Conservation (phyloP, 2,113 vertebrate species). For the Neodontobutis hainanensis region DNA sequence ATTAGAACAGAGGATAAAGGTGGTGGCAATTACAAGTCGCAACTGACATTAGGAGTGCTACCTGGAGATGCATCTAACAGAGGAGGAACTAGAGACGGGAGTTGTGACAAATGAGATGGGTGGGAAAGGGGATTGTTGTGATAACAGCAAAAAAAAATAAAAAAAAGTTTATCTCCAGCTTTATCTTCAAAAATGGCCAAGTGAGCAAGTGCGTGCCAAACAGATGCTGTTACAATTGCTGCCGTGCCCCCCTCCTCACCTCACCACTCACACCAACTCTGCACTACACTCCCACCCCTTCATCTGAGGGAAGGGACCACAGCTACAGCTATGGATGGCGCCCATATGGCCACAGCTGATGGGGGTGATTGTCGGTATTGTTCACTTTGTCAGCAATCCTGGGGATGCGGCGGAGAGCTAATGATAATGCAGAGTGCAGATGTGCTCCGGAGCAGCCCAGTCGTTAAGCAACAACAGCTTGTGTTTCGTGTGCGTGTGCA, state of each 20-base stretch:
- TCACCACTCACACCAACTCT: background rate
- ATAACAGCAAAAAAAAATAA: slow-evolving; percentile 56
- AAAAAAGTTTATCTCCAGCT: slow-evolving; percentile 42
- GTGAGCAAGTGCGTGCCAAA: slow-evolving; percentile 72
- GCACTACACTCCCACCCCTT: slow-evolving; percentile 24
- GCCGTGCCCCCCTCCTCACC: slow-evolving; percentile 15
- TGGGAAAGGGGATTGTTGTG: slow-evolving; percentile 33
- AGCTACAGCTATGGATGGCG: slow-evolving; percentile 74
- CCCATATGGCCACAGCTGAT: slow-evolving; percentile 83
- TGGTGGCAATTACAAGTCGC: slow-evolving; percentile 76
- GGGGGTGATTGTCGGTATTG: slow-evolving; percentile 83
- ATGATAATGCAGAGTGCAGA: slow-evolving; percentile 84
- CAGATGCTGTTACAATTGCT: slow-evolving; percentile 79
- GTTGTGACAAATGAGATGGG: slow-evolving; percentile 41
- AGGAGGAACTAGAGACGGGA: slow-evolving; percentile 22
- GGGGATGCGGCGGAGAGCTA: slow-evolving; percentile 75
- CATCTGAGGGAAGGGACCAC: slow-evolving; percentile 26
- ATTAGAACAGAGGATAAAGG: slow-evolving; percentile 78
- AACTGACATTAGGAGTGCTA: slow-evolving; percentile 61
- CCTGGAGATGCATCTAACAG: slow-evolving; percentile 72
- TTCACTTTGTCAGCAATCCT: slow-evolving; percentile 85
- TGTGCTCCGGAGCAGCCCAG: slow-evolving; percentile 75
- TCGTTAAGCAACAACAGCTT: slow-evolving; percentile 79
- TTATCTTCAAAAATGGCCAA: slow-evolving; percentile 67
- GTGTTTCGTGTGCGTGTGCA: slow-evolving; percentile 50